phyloP scores from a whole-genome alignment of 2,113 vertebrate genomes.

The Machaerirhynchus nigripectus region DNA sequence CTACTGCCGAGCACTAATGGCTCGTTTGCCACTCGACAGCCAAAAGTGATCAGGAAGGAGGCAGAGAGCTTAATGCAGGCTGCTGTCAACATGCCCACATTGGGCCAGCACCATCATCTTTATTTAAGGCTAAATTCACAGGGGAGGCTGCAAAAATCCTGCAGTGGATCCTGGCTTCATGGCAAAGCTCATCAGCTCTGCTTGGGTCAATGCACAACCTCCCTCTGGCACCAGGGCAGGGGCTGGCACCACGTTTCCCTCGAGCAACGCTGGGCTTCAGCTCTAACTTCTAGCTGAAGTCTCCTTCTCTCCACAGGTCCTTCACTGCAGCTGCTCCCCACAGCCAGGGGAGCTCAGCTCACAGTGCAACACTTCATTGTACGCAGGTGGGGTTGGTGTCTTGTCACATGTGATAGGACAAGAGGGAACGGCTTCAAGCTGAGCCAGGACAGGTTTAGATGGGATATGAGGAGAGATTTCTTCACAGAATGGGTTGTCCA shows the following conservation, averaged over 20 bases:
- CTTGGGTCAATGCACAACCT: not conserved
- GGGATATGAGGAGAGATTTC: not conserved
- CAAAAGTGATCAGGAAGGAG: slow-evolving; percentile 9
- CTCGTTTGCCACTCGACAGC: not conserved
- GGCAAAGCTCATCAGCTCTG: not conserved
- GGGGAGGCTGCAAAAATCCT: not conserved
- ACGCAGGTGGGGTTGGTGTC: not conserved
- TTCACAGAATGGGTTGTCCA: not conserved
- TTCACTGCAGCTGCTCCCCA: not conserved
- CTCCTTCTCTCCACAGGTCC: not conserved
- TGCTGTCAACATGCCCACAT: not conserved
- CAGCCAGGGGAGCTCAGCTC: not conserved
- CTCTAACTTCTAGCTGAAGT: not conserved
- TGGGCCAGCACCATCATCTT: rapidly evolving
- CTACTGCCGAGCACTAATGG: not conserved
- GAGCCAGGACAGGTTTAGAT: not conserved
- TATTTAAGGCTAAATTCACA: not conserved
- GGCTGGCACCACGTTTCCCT: rapidly evolving
- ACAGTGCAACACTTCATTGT: rapidly evolving
- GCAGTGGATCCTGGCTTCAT: not conserved
- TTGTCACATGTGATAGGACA: not conserved
- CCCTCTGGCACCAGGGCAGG: rapidly evolving
- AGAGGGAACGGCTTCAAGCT: rapidly evolving
- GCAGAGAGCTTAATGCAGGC: not conserved
- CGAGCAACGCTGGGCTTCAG: not conserved